These are phyloP conservation scores for Neodiprion fabricii DNA, from an alignment of 1,140 invertebrate genomes.

Conservation along the genomic window DNA sequence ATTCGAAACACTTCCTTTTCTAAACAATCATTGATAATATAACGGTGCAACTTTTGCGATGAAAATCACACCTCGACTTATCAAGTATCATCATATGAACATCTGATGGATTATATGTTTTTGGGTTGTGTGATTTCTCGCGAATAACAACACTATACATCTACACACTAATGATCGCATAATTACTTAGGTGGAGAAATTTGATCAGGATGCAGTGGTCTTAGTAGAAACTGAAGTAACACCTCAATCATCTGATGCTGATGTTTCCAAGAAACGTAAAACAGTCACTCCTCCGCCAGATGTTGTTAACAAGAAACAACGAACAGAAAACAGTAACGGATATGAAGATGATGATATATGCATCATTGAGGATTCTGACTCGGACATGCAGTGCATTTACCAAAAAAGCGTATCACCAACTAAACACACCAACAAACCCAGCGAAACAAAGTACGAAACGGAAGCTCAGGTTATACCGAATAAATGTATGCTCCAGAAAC, in stretches of 20 bases:
- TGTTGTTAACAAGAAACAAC: constrained; percentile 34
- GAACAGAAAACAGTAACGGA: constrained; percentile 35
- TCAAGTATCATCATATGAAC: too few relatives aligned
- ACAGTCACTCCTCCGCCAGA: constrained; percentile 34
- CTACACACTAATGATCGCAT: background rate
- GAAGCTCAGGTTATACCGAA: background rate
- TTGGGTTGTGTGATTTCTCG: background rate
- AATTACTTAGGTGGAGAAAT: constrained; percentile 26
- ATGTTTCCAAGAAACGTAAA: constrained; percentile 44
- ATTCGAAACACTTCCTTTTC: background rate
- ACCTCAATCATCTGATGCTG: constrained; percentile 17
- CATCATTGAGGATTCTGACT: constrained; percentile 45
- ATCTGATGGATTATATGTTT: background rate
- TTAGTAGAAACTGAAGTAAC: constrained; percentile 35
- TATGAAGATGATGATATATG: constrained; percentile 53
- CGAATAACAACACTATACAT: background rate
- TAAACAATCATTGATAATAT: constrained; percentile 21
- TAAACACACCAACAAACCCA: background rate
- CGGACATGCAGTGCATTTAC: background rate
- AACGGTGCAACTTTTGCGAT: background rate
- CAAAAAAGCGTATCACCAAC: background rate
- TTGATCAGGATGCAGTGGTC: constrained; percentile 34
- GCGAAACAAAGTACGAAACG: background rate
- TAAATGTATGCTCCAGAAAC: background rate
- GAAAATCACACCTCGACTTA: too few relatives aligned